Evolutionary conservation across 35 echinoderm and acorn worm genomes (phyloP), one percentile per base, ranked within the genome.

Genomic region (Ptychodera flava): DNA sequence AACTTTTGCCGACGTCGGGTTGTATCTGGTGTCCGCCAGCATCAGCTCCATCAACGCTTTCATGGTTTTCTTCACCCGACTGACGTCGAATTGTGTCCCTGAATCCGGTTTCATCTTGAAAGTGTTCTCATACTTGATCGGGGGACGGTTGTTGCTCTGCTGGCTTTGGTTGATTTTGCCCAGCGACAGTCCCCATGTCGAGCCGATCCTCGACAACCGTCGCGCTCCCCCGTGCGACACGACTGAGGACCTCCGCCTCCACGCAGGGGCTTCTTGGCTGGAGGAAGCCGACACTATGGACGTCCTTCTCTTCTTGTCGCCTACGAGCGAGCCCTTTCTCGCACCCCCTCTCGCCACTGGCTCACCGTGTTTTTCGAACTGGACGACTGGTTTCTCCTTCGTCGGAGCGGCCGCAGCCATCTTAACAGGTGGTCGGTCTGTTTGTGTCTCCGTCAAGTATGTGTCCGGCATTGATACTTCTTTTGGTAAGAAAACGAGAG

Each of bases 61-160:
- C 45, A 64, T 64, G 6, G 22, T 64, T 12, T 22, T 6, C 22
- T 64, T 64, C 6, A 64, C 45, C 45, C 22, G 6, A 64, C 6
- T 6, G 22, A 64, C 45, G 22, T 64, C 45, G 22, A 64, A 64
- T 22, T 64, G 6, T 64, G 45, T 64, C 45, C 22, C 45, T 64
- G 89, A 34, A 16, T 97, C 95, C 30, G 95, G 95, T 28, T 79
- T 52, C 92, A 97, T 94, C 82, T 91, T 91, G 92, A 87, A 97
- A 15, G 95, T 97, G 82, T 97, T 97, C 80, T 97, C 95, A 53
- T 85, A 90, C 35, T 90, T 87, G 78, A 88, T 38, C 1, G 80
- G 31, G 0, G 90, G 90, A 64, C 45, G 45, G 22, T 64, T 6
- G 79, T 97, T 97, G 36, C 78, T 80, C 33, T 86, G 84, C 34